Evolutionary conservation across 2,113 vertebrate species (phyloP), one percentile per base, ranked within the genome.

Genomic region (Xiphias gladius): DNA sequence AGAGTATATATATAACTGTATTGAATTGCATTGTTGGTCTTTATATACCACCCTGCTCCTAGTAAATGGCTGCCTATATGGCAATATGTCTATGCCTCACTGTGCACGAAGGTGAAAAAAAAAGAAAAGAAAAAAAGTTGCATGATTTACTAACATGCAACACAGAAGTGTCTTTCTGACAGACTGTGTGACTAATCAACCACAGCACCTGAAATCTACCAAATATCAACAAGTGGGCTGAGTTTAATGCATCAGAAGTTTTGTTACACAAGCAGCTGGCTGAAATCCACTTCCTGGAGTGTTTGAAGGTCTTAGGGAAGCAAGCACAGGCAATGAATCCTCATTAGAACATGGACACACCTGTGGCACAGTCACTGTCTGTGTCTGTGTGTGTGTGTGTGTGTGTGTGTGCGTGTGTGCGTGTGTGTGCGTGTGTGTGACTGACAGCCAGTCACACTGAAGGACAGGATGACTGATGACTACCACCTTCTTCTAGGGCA

Each of bases 381-480:
- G 73, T 64, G 54, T 37, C 76, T 62, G 24, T 73, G 32, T 57
- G 70, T 73, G 52, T 63, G 28, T 50, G 61, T 72, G 70, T 63
- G 24, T 24, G 9, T 65, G 35, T 59, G 55, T 63, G 28, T 73
- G 26, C 55, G 35, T 86, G 52, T 78, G 59, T 59, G 58, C 54
- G 55, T 57, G 62, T 69, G 41, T 46, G 72, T 46, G 41, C 26
- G 69, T 68, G 71, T 66, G 67, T 48, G 66, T 59, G 91, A 79
- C 32, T 91, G 91, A 89, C 86, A 85, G 91, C 16, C 77, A 80
- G 79, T 82, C 73, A 75, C 80, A 78, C 65, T 79, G 73, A 82
- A 83, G 87, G 88, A 93, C 89, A 90, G 91, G 72, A 92, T 95
- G 94, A 95, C 71, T 89, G 94, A 95, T 94, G 89, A 91, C 88